Evolutionary conservation across 2,888 invertebrate species (phyloP).

Genomic region (Lissonota sp.): DNA sequence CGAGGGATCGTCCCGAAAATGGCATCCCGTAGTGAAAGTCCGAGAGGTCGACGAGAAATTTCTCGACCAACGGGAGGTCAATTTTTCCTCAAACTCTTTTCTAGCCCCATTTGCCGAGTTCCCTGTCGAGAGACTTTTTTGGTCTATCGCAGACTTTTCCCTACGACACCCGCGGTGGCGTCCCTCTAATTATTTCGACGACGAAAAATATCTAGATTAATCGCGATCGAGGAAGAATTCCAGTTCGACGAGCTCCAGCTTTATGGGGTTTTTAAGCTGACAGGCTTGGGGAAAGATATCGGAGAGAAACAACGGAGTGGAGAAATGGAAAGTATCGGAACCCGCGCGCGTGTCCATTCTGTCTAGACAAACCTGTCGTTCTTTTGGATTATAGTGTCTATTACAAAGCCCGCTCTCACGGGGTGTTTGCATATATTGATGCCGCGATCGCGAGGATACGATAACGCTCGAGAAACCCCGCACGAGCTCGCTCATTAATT

Average conservation of each 20-base stretch:
- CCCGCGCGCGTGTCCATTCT: neutral
- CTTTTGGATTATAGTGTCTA: conserved; percentile 50
- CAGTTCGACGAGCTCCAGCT: conserved; percentile 18
- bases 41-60: conserved; percentile 45
- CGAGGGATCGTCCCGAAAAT: conserved; percentile 12
- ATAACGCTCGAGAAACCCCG: conserved; percentile 40
- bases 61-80: conserved; percentile 48
- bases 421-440: conserved; percentile 59
- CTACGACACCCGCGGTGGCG: conserved; percentile 49
- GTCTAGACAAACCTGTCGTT: conserved; percentile 43
- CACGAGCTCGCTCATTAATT: conserved; percentile 59
- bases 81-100: conserved; percentile 21
- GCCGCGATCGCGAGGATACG: conserved; percentile 51
- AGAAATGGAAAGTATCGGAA: conserved; percentile 30
- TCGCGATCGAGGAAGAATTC: conserved; percentile 17
- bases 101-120: conserved; percentile 7
- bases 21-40: conserved; percentile 57
- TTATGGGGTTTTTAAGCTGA: neutral
- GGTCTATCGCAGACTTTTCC: conserved; percentile 18
- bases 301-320: conserved; percentile 5
- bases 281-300: neutral
- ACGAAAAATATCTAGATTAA: conserved; percentile 41
- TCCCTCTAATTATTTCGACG: conserved; percentile 58
- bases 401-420: conserved; percentile 52
- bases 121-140: conserved; percentile 51